Evolutionary conservation across 2,888 invertebrate species (phyloP).

Genomic region (Tyria jacobaeae): DNA sequence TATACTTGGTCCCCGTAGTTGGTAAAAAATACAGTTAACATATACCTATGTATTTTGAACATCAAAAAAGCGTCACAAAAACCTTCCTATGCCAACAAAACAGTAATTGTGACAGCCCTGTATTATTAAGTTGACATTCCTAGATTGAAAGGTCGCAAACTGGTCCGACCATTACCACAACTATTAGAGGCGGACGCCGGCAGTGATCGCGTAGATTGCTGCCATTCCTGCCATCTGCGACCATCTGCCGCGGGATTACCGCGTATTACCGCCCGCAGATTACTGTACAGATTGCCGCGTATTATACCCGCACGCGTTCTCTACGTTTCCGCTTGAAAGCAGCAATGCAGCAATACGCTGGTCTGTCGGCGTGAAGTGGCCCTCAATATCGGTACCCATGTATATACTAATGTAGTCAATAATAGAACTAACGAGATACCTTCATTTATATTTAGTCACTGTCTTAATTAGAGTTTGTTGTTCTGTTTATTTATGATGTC

Average conservation of each 20-base stretch:
- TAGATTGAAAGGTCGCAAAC: slow-evolving; percentile 71
- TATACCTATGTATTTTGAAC: background rate
- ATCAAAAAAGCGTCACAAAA: too few relatives aligned
- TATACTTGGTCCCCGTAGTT: too few relatives aligned
- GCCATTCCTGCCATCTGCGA: slow-evolving; percentile 55
- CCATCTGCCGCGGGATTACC: slow-evolving; percentile 54
- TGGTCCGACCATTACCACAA: slow-evolving; percentile 63
- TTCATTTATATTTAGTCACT: slow-evolving; percentile 21
- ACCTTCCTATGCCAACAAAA: background rate
- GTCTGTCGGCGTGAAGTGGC: slow-evolving; percentile 52
- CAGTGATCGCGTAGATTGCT: slow-evolving; percentile 68
- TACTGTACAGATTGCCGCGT: slow-evolving; percentile 58
- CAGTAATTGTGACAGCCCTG: slow-evolving; percentile 40
- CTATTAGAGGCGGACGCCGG: slow-evolving; percentile 65
- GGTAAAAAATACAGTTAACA: too few relatives aligned
- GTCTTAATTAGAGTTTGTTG: slow-evolving; percentile 21
- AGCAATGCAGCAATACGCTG: slow-evolving; percentile 39
- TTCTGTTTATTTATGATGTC: slow-evolving; percentile 4
- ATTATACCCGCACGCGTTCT: slow-evolving; percentile 71
- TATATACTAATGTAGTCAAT: slow-evolving; percentile 42
- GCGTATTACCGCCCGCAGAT: slow-evolving; percentile 62
- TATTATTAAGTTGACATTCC: slow-evolving; percentile 63
- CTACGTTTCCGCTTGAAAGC: slow-evolving; percentile 50
- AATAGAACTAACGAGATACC: slow-evolving; percentile 31
- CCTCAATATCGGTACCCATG: slow-evolving; percentile 31